phyloP scores from a whole-genome alignment of 2,797 vertebrate species.

The Hydrocynus forskahlii region DNA sequence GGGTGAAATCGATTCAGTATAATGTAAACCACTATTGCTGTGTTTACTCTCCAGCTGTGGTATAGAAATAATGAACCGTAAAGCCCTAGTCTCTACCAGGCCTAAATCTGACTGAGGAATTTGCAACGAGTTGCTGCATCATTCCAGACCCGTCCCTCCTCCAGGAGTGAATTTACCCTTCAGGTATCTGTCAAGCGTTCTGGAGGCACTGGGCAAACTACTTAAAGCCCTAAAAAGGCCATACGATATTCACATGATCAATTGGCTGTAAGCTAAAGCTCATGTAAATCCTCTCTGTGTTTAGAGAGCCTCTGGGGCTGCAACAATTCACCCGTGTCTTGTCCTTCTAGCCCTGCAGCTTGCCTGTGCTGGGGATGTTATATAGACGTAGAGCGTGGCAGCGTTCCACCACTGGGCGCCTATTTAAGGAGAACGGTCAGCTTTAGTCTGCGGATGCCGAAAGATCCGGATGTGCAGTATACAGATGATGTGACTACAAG shows the following conservation, averaged over 20 bases:
- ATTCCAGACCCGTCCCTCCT: conserved; percentile 10
- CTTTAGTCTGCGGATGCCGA: background rate
- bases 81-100: too few species aligned
- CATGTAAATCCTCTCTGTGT: conserved; percentile 73
- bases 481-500: too few species aligned
- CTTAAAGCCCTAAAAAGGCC: conserved; percentile 77
- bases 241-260: conserved; percentile 70
- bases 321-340: conserved; percentile 57
- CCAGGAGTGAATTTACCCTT: conserved; percentile 60
- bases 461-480: background rate
- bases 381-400: background rate
- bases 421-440: background rate
- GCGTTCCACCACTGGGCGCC: background rate
- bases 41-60: too few species aligned
- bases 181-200: conserved; percentile 53
- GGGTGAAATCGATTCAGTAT: too few species aligned
- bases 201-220: conserved; percentile 63
- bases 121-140: background rate
- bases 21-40: too few species aligned
- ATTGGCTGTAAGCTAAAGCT: conserved; percentile 68
- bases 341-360: conserved; percentile 23
- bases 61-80: too few species aligned
- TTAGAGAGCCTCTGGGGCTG: conserved; percentile 70
- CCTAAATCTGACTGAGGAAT: background rate
- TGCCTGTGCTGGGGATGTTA: background rate